Base-by-base conservation (phyloP, 2,113 vertebrate species). In the Xenopus borealis region DNA sequence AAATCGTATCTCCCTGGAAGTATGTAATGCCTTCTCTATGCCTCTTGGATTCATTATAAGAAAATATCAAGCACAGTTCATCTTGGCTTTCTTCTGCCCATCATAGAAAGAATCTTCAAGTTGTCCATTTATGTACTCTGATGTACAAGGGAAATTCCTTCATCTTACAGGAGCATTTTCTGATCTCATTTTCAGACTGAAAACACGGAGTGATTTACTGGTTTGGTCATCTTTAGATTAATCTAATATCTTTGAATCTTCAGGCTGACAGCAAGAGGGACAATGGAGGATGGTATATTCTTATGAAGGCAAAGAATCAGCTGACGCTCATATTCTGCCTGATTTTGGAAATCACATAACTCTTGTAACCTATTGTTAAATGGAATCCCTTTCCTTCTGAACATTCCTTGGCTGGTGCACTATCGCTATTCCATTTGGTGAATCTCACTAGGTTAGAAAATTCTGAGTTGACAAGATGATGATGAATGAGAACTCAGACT, bases 401-500 rank as follows among this genome's bases (percentile, higher is more conserved):
- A 59, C 2, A 19, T 3, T 40, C 33, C 33, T 23, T 58, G 18
- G 19, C 59, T 61, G 14, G 27, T 64, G 14, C 47, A 16, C 47
- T 6, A 20, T 62, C 14, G 12, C 13, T 46, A 17, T 27, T 40
- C 40, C 13, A 23, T 55, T 55, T 20, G 46, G 12, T 16, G 27
- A 6, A 52, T 57, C 19, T 64, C 14, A 12, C n/a, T 20, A 10
- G 57, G 46, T 20, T 45, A 45, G 45, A n/a, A 30, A 7, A 13
- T 14, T 63, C 3, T 1, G 23, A 27, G 2, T 27, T 46, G 74
- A 3, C n/a, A 77, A 77, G 77, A 80, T 80, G 84, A 90, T 81
- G 86, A 93, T 94, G 94, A 93, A 93, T 40, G 88, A 93, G n/a
- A 77, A 78, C 33, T 84, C 86, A 12, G 94, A 94, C 82, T 87